Conservation (phyloP, 2,113 vertebrate genomes). For the Maccullochella peelii region DNA sequence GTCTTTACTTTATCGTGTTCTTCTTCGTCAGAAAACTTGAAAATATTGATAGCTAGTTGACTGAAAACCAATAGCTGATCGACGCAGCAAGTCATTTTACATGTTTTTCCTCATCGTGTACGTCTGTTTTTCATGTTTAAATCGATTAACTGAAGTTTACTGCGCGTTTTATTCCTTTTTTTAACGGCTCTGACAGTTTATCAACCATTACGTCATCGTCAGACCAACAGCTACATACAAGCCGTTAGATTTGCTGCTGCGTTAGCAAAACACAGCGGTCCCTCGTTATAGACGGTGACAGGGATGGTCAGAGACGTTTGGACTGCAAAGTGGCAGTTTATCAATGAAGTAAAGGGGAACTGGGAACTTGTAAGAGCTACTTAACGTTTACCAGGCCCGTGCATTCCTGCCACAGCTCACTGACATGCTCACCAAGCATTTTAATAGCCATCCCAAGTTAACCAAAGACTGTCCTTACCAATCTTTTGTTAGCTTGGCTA, state of each 20-base stretch:
- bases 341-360: neutral
- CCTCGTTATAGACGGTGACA: neutral
- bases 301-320: neutral
- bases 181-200: conserved; percentile 29
- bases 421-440: conserved; percentile 7
- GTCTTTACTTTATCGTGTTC: neutral
- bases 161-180: neutral
- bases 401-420: neutral
- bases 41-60: neutral
- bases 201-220: conserved; percentile 71
- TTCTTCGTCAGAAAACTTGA: neutral
- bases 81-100: conserved; percentile 5
- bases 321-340: neutral
- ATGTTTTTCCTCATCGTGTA: neutral
- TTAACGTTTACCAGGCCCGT: neutral
- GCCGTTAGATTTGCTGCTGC: conserved; percentile 66
- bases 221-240: conserved; percentile 10
- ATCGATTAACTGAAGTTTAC: rapidly evolving
- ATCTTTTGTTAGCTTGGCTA: neutral
- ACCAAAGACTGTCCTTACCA: neutral
- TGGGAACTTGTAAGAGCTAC: neutral
- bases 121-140: neutral
- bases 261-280: conserved; percentile 56
- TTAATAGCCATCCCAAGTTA: neutral
- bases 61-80: neutral